Conservation (phyloP, 2,797 vertebrate genomes). For the Danio jaintianensis region DNA sequence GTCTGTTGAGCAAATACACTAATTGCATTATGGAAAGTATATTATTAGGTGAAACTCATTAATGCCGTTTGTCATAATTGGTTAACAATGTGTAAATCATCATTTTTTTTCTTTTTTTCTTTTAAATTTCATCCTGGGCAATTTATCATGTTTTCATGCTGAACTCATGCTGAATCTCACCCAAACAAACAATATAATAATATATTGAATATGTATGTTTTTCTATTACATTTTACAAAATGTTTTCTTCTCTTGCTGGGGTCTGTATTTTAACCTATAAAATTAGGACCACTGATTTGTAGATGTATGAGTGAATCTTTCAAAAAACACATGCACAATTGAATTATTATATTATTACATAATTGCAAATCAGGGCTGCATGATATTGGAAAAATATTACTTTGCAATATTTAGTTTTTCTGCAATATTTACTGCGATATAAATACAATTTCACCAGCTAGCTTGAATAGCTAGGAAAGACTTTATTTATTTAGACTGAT, state of each 20-base stretch:
- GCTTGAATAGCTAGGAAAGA: no score
- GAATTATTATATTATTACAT: no score
- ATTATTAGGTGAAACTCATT: no score
- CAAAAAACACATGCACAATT: neutral
- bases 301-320: neutral
- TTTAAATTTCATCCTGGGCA: neutral
- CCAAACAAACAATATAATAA: conserved; percentile 1
- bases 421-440: no score
- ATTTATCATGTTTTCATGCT: neutral
- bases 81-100: neutral
- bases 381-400: no score
- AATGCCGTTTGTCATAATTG: no score
- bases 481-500: no score
- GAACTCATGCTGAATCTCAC: conserved; percentile 35
- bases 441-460: no score
- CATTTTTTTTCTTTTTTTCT: neutral
- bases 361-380: no score
- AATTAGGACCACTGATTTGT: neutral
- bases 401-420: no score
- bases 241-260: neutral
- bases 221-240: neutral
- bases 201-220: neutral
- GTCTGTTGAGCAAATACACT: neutral
- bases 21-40: no score
- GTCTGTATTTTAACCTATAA: no score